Base-by-base conservation (phyloP, 2,113 vertebrate genomes). In the Chaetura pelagica region DNA sequence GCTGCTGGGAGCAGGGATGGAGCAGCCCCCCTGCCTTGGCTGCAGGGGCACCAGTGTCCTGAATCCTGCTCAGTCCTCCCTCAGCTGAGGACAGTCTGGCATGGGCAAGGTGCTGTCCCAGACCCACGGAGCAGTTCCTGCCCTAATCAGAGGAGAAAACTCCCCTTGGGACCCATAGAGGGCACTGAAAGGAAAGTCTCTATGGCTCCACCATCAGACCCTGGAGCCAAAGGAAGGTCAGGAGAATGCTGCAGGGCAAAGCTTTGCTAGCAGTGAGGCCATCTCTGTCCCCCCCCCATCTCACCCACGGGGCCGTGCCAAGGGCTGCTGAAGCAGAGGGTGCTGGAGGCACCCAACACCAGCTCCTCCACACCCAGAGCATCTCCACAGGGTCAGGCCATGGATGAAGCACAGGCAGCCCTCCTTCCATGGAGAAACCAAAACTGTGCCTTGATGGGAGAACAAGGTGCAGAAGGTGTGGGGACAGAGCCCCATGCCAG, bases 101-200 rank as follows among this genome's bases (percentile, higher is more conserved):
- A 22, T 2, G 6, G 29, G 20, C 61, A 32, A 16, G 30, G 30
- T 4, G 26, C 51, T 48, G 46, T 21, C 21, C 18, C 62, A 71
- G 68, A 1, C 7, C n/a, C 6, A 1, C 1, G 3, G n/a, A 68
- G 13, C 0, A 7, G 54, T 18, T 76, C 30, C 54, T 76, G 35
- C 30, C 10, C 61, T 3, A 0, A 20, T 40, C 12, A 18, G 51
- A 46, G 38, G 52, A 75, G 44, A 64, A 64, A 49, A 51, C 9
- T 38, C 24, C 16, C 52, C 54, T 61, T 21, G 0, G 1, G 29
- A 69, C 4, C 15, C 52, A 40, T 46, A 0, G 0, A 1, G 3
- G 30, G 38, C 27, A 82, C 42, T 38, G 64, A 74, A 63, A 75
- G 32, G 44, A n/a, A 57, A 38, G 13, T 29, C 8, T 20, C 49